Conservation (phyloP, 2,797 vertebrate species). For the Pteropus rufus region DNA sequence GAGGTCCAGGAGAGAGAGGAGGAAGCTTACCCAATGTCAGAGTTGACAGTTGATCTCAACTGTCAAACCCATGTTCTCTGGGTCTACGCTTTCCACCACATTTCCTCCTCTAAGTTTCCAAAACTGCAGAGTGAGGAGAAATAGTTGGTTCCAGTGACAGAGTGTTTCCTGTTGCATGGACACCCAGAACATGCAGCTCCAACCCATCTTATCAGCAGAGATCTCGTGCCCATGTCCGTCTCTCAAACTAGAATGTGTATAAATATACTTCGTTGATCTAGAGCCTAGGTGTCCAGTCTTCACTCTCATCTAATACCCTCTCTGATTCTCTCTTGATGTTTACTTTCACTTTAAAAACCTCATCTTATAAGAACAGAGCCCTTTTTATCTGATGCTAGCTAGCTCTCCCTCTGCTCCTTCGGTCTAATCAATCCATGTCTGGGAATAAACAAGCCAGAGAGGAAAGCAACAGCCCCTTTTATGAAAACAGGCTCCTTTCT, state of each 20-base stretch:
- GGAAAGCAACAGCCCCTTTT: constrained; percentile 30
- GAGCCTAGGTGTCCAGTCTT: neutral
- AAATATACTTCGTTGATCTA: neutral
- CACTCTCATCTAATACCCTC: constrained; percentile 37
- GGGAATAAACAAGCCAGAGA: constrained; percentile 57
- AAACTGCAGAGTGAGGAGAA: neutral
- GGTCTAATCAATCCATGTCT: constrained; percentile 63
- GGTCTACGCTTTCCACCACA: neutral
- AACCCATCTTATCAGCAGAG: neutral
- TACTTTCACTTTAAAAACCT: constrained; percentile 62
- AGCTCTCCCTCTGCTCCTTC: constrained; percentile 7
- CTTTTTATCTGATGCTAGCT: constrained; percentile 59
- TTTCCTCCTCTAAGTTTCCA: neutral
- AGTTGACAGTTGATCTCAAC: neutral
- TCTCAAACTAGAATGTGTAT: neutral
- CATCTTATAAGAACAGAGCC: constrained; percentile 43
- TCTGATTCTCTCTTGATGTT: constrained; percentile 38
- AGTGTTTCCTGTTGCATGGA: neutral
- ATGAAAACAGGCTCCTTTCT: constrained; percentile 41
- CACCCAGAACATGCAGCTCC: neutral
- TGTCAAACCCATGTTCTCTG: neutral
- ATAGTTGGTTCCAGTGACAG: neutral
- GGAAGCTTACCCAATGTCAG: neutral
- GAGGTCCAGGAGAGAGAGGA: neutral
- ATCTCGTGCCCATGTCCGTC: neutral